Evolutionary conservation across 2,113 vertebrate species (phyloP), one percentile per base, ranked within the genome.

Genomic region (Microcebus tavaratra): DNA sequence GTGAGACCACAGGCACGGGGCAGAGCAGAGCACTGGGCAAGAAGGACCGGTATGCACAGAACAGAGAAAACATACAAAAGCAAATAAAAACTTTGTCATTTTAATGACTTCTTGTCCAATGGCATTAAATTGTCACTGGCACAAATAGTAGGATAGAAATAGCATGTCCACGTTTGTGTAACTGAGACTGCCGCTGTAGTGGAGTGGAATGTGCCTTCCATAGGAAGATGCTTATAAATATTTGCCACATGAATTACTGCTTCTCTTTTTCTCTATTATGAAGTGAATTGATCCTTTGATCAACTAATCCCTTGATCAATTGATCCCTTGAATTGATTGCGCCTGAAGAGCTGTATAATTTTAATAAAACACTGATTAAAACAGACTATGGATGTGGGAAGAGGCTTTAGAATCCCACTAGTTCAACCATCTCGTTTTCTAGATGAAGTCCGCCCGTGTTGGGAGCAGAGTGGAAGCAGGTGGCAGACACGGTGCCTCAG

Each of bases 401-500:
- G 25, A n/a, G 12, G 39, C 29, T 95, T 53, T 36, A 55, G 10
- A 88, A 48, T 21, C 13, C 39, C 11, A 14, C 25, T 36, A 0
- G 6, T n/a, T 31, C 15, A 20, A 23, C 12, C 55, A 25, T 10
- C 48, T 31, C 3, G 0, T 36, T 93, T 79, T 82, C n/a, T 25
- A 48, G 67, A 18, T 14, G 34, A 53, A 29, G 57, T 25, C 18
- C 14, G 57, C 50, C 18, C 9, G 27, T 25, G 14, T 17, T 8
- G 17, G 67, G n/a, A 25, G 23, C 29, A 34, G 39, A 12, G 53
- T 5, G 7, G 14, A 4, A n/a, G 8, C 4, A 12, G 59, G 57
- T 0, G 25, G 68, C 13, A 57, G 6, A 13, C 5, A 3, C 0
- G 17, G 27, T 23, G 0, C 11, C 34, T 34, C 8, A 3, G 0